phyloP scores from a whole-genome alignment of 2,888 invertebrate species.

The Pheosia tremula region DNA sequence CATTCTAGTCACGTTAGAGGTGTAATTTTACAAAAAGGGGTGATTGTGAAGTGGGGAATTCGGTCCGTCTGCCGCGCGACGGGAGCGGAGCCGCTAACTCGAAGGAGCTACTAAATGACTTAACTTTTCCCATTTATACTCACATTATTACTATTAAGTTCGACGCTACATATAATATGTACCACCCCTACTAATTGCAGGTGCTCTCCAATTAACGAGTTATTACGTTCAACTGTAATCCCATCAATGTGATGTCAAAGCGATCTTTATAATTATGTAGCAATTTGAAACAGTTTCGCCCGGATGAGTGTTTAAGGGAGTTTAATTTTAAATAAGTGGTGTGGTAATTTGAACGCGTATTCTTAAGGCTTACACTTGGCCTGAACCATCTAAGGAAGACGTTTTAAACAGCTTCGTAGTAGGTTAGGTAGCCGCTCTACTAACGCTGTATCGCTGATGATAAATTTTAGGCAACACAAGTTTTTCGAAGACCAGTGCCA shows the following conservation, averaged over 20 bases:
- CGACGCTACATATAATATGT: conserved; percentile 66
- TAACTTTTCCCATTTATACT: conserved; percentile 80
- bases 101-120: conserved; percentile 68
- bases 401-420: too few species aligned
- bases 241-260: conserved; percentile 52
- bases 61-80: conserved; percentile 51
- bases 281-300: conserved; percentile 20
- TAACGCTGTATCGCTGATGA: too few species aligned
- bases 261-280: conserved; percentile 38
- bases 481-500: too few species aligned
- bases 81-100: conserved; percentile 52
- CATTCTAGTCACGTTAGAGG: conserved; percentile 66
- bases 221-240: conserved; percentile 60
- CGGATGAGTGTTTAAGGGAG: conserved; percentile 13
- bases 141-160: conserved; percentile 78
- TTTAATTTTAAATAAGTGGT: background rate
- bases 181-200: conserved; percentile 70
- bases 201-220: conserved; percentile 68
- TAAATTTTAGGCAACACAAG: too few species aligned
- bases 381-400: too few species aligned
- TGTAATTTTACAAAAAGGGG: conserved; percentile 74
- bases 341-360: background rate
- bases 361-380: background rate
- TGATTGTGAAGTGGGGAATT: conserved; percentile 68
- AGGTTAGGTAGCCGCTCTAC: too few species aligned